Base-by-base conservation (phyloP, 23 tunicate genomes). In the Corella eumyota region DNA sequence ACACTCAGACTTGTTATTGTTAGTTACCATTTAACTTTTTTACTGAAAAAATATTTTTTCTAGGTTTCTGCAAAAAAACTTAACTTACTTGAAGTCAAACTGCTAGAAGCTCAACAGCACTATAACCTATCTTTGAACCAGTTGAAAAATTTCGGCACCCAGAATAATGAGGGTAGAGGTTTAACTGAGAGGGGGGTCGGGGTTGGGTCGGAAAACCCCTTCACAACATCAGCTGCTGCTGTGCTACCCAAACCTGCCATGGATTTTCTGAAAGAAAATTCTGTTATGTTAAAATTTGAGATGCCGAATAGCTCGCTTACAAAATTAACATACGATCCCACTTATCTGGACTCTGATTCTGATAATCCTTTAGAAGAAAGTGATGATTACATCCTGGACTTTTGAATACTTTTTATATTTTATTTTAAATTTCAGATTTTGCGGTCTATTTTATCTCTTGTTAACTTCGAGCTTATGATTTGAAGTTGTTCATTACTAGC, bases 321-420 rank as follows among this genome's bases (percentile, higher is more conserved):
- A n/a, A n/a, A n/a, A n/a, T n/a, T n/a, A n/a, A n/a, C n/a, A n/a
- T n/a, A n/a, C n/a, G n/a, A n/a, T n/a, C n/a, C n/a, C 32, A 51
- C 72, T 1, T 65, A 50, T 35, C 64, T 78, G 2, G 83, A 84
- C 21, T 50, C 67, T 3, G 68, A 70, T 4, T 75, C 83, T 35
- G 50, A 62, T 30, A 22, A 25, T 29, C 81, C 45, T 31, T 63
- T 63, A 53, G 73, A 62, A 7, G 51, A 50, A 37, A 68, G 48
- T 34, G 70, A 83, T 48, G 92, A 68, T 13, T 84, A 84, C 36
- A 68, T 84, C 22, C 94, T 75, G 35, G 94, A 84, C 58, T 84
- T 84, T 51, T 84, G 34, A 60, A 32, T 3, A 3, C 11, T 9
- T 15, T 40, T 40, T 9, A n/a, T n/a, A n/a, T n/a, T n/a, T n/a